Percentiles rank a stretch among this genome's conserved stretches.
phyloP scores from a whole-genome alignment of 1,140 invertebrate genomes.

The Polyergus mexicanus region DNA sequence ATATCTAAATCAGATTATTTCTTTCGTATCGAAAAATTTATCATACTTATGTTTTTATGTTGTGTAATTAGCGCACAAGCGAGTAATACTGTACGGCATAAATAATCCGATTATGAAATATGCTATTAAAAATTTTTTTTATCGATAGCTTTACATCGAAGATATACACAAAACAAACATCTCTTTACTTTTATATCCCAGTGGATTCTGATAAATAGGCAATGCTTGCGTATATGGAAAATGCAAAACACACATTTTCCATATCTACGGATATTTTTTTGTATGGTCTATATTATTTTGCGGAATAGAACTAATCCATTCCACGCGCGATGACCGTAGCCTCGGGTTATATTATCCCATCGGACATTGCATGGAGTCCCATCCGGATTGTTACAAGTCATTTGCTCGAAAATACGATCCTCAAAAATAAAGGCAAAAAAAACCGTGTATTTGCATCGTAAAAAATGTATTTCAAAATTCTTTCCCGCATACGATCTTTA shows the following conservation, averaged over 20 bases:
- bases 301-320: constrained; percentile 40
- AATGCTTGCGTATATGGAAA: constrained; percentile 33
- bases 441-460: background rate
- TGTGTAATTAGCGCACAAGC: background rate
- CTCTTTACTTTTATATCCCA: background rate
- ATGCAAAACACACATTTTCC: constrained; percentile 46
- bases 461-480: background rate
- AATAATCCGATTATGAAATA: background rate
- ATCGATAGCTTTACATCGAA: background rate
- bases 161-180: background rate
- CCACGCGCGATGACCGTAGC: constrained; percentile 32
- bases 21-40: background rate
- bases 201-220: constrained; percentile 3
- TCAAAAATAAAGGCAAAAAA: constrained; percentile 22
- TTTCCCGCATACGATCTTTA: background rate
- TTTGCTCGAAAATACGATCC: constrained; percentile 5
- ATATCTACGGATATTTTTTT: constrained; percentile 46
- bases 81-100: background rate
- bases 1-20: background rate
- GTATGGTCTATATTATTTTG: constrained; percentile 45
- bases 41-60: background rate
- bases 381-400: constrained; percentile 29
- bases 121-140: constrained; percentile 20
- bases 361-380: constrained; percentile 28
- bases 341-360: constrained; percentile 50